Evolutionary conservation across 2,797 vertebrate species (phyloP), one percentile per base, ranked within the genome.

Genomic region (Syngnathus rostellatus): DNA sequence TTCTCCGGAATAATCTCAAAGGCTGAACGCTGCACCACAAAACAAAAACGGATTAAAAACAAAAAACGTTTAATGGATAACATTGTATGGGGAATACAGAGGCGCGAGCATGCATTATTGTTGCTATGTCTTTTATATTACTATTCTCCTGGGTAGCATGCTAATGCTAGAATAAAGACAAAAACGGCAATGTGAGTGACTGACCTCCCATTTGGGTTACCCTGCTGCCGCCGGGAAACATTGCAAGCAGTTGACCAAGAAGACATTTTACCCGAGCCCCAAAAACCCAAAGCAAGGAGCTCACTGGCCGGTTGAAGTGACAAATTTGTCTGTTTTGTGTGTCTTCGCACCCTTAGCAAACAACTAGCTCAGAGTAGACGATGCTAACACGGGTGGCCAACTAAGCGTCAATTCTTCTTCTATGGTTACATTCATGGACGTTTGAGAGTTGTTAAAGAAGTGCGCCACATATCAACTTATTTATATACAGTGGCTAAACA

Each of bases 131-230:
- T 62, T 63, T 38, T 25, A 17, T 62, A 8, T 39, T 7, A 0
- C 1, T 40, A 8, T 31, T 31, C 40, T 41, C 9, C 10, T 1
- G 10, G 62, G 43, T 76, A 72, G 69, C 73, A 10, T 46, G 65
- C 72, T 74, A 67, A 72, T 21, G 59, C 59, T 41, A 41, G 31
- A 31, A 31, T 31, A 4, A 31, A 45, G 54, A 78, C 83, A 10
- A 60, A 19, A 66, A 21, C 11, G 25, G 0, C 0, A 41, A 31
- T 25, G 6, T 37, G 31, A 53, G 1, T 31, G 12, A 61, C 79
- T 86, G 79, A 93, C 92, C 91, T 92, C 80, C 89, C 90, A 43
- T 86, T 90, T 2, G 84, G 80, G 66, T 83, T 84, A 1, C 80
- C 75, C 19, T 77, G 80, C 40, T 81, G 75, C 66, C 85, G 77